phyloP scores from a whole-genome alignment of 2,797 vertebrate genomes.

The Acomys russatus region DNA sequence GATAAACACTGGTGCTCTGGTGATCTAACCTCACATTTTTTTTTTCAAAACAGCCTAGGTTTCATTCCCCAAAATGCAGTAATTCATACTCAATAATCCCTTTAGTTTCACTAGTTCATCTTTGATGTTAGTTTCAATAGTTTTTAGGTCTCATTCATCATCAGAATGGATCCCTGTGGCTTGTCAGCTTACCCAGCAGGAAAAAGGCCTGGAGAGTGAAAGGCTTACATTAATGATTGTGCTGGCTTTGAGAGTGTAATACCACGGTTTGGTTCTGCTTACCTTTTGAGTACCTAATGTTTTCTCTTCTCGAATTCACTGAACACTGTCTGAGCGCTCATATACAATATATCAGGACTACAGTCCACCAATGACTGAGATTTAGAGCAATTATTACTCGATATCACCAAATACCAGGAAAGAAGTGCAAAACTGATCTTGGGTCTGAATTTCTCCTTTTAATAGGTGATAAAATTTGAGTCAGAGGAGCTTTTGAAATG shows the following conservation, averaged over 20 bases:
- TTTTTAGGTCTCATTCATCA: slow-evolving; percentile 51
- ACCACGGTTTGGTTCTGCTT: slow-evolving; percentile 68
- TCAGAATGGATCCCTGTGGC: slow-evolving; percentile 50
- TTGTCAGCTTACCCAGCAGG: slow-evolving; percentile 57
- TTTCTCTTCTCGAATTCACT: slow-evolving; percentile 52
- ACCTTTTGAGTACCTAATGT: slow-evolving; percentile 60
- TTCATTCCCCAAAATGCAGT: slow-evolving; percentile 56
- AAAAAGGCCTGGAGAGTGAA: slow-evolving; percentile 46
- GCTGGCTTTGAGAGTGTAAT: slow-evolving; percentile 61
- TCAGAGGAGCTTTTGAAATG: slow-evolving; percentile 11
- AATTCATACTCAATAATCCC: slow-evolving; percentile 59
- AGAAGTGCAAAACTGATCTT: slow-evolving; percentile 26
- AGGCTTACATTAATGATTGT: slow-evolving; percentile 63
- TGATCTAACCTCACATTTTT: slow-evolving; percentile 42
- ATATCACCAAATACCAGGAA: neutral
- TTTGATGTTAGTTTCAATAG: slow-evolving; percentile 66
- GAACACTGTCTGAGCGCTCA: slow-evolving; percentile 21
- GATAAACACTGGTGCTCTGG: slow-evolving; percentile 57
- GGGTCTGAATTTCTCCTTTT: slow-evolving; percentile 1
- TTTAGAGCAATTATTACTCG: neutral
- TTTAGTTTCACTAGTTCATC: slow-evolving; percentile 54
- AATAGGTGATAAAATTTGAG: neutral
- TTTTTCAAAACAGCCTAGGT: neutral
- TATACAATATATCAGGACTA: slow-evolving; percentile 23
- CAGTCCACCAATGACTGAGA: neutral